Evolutionary conservation across 2,113 vertebrate species (phyloP), one percentile per base, ranked within the genome.

Genomic region (Cervus canadensis): DNA sequence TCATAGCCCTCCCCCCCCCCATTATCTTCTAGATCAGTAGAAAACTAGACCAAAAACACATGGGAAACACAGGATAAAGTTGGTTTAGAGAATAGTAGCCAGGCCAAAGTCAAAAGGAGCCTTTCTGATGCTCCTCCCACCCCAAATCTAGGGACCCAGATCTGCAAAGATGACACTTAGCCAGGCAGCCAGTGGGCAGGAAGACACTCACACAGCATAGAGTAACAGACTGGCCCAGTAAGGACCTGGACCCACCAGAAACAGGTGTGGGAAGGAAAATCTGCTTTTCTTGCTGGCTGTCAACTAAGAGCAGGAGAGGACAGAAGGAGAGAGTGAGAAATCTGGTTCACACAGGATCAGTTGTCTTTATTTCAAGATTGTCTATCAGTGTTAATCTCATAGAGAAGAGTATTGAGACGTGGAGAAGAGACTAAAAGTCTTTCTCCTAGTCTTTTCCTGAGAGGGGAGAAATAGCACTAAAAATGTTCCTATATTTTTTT

Each of bases 291-390:
- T 90, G 26, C 33, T 25, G 30, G 6, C 19, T 45, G 40, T 36
- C 45, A 40, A 11, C 15, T 56, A 16, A 88, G 62, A 86, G 36
- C 50, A 82, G 43, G 59, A 81, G n/a, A 28, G 36, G 23, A 43
- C 14, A 50, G 25, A 45, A 23, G 43, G 17, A 52, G 52, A 92
- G 11, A 87, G 7, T 50, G n/a, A 92, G 64, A 86, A 96, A 88
- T 86, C 2, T 56, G 28, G n/a, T 25, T 30, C 13, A 67, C 2
- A 0, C 5, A 7, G 26, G 11, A 91, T 90, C 43, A 56, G 4
- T 56, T 74, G 3, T 15, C 33, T 92, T 85, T 52, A 82, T 86
- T 93, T 74, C 87, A 91, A 94, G 36, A 86, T 94, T 89, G 81
- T 11, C 23, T 60, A 7, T 48, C 11, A 62, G 62, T 79, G 45